These are phyloP conservation scores for Atta texana DNA, from an alignment of 1,140 invertebrate species.

Conservation along the genomic window DNA sequence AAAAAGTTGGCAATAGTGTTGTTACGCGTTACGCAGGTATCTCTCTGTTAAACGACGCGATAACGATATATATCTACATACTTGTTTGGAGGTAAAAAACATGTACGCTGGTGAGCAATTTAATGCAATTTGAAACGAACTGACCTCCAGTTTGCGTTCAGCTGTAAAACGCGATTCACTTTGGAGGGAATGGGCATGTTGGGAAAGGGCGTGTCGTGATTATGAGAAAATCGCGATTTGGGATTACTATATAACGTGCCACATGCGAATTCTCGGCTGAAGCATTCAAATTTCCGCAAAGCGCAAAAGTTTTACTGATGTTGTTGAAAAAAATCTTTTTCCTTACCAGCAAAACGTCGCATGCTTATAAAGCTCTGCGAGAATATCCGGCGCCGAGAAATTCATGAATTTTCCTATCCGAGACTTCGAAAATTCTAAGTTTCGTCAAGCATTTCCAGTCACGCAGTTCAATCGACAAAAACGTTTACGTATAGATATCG, in stretches of 20 bases:
- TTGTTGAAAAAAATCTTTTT: constrained; percentile 18
- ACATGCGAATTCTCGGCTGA: neutral
- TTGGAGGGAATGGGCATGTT: neutral
- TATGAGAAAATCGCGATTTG: constrained; percentile 20
- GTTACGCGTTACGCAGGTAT: neutral
- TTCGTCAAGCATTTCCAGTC: constrained; percentile 46
- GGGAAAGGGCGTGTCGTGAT: neutral
- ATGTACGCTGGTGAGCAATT: neutral
- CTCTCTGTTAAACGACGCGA: constrained; percentile 9
- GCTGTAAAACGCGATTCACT: constrained; percentile 15
- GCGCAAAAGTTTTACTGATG: neutral
- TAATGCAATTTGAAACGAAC: constrained; percentile 36
- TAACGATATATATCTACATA: constrained; percentile 23
- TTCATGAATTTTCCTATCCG: constrained; percentile 34
- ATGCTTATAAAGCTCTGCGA: constrained; percentile 27
- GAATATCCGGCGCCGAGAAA: constrained; percentile 38
- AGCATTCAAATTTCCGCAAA: constrained; percentile 41
- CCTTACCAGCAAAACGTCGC: neutral
- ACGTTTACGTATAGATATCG: constrained; percentile 34
- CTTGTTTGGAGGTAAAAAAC: neutral
- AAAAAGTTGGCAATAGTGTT: constrained; percentile 26
- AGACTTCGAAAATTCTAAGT: constrained; percentile 44
- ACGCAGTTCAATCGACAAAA: constrained; percentile 49
- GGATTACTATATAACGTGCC: constrained; percentile 4
- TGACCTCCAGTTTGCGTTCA: neutral